These are phyloP conservation scores for Trididemnum miniatum DNA, from an alignment of 23 tunicate genomes.

Conservation along the genomic window DNA sequence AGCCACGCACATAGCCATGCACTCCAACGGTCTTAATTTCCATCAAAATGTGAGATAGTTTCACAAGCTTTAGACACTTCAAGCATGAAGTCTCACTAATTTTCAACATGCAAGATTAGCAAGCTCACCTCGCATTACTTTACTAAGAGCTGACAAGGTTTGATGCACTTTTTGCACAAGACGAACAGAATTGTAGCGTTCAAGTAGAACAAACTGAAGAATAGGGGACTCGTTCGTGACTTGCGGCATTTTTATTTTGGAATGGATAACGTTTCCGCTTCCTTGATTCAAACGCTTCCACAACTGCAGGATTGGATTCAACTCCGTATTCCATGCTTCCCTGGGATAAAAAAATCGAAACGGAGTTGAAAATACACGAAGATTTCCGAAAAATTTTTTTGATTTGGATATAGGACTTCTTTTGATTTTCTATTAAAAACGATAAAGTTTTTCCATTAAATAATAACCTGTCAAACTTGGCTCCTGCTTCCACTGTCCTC, in stretches of 20 bases:
- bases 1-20: too few relatives aligned
- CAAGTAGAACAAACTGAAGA: conserved; percentile 71
- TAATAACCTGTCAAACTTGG: conserved; percentile 85
- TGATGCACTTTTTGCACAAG: conserved; percentile 80
- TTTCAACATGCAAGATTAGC: background rate
- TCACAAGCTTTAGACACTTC: too few relatives aligned
- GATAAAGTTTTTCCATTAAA: too few relatives aligned
- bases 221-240: conserved; percentile 56
- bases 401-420: too few relatives aligned
- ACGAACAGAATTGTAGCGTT: conserved; percentile 67
- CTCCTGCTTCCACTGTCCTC: conserved; percentile 80
- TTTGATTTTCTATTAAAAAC: too few relatives aligned
- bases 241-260: conserved; percentile 48
- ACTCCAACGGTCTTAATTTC: too few relatives aligned
- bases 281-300: conserved; percentile 92
- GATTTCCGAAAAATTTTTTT: too few relatives aligned
- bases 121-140: conserved; percentile 79
- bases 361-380: too few relatives aligned
- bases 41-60: too few relatives aligned
- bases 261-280: conserved; percentile 55
- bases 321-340: conserved; percentile 81
- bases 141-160: conserved; percentile 82
- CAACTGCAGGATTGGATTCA: conserved; percentile 64
- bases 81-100: background rate
- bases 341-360: conserved; percentile 20